A percentile compares a stretch with the other conserved stretches of the same genome.
Evolutionary conservation across 2,797 vertebrate species (phyloP).

Genomic region (Pipistrellus kuhlii): DNA sequence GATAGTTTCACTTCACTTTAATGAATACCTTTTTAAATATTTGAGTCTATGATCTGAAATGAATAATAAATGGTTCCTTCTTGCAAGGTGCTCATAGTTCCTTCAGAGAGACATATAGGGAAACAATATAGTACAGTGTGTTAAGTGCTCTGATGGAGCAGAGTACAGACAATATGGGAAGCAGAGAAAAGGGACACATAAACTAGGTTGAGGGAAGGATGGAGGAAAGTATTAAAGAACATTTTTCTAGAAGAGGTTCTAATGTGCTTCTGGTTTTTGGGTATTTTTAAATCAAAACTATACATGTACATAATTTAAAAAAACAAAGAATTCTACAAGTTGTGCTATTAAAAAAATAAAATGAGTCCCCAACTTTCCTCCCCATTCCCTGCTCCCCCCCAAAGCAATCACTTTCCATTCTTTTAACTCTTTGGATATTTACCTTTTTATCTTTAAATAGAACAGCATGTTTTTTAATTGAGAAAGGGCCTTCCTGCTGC

Average conservation of each 20-base stretch:
- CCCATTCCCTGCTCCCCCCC: background rate
- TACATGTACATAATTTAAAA: constrained; percentile 1
- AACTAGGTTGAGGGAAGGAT: background rate
- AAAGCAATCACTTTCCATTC: constrained; percentile 28
- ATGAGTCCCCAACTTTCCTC: background rate
- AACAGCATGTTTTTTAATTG: constrained; percentile 22
- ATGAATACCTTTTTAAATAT: constrained; percentile 32
- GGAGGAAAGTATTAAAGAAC: background rate
- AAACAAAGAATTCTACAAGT: background rate
- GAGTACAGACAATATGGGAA: background rate
- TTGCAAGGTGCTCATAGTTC: background rate
- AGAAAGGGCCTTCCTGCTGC: background rate
- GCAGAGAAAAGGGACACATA: background rate
- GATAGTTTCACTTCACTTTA: constrained; percentile 36
- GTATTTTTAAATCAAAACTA: constrained; percentile 39
- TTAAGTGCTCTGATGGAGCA: background rate
- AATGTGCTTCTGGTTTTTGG: constrained; percentile 5
- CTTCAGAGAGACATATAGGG: background rate
- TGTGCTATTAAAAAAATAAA: background rate
- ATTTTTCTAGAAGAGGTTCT: background rate
- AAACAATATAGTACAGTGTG: background rate
- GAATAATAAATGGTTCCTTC: background rate
- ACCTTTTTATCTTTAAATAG: background rate
- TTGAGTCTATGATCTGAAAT: constrained; percentile 42
- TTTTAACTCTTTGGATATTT: constrained; percentile 45